Base-by-base conservation (phyloP, 1,140 invertebrate species). In the Muscidifurax raptorellus region DNA sequence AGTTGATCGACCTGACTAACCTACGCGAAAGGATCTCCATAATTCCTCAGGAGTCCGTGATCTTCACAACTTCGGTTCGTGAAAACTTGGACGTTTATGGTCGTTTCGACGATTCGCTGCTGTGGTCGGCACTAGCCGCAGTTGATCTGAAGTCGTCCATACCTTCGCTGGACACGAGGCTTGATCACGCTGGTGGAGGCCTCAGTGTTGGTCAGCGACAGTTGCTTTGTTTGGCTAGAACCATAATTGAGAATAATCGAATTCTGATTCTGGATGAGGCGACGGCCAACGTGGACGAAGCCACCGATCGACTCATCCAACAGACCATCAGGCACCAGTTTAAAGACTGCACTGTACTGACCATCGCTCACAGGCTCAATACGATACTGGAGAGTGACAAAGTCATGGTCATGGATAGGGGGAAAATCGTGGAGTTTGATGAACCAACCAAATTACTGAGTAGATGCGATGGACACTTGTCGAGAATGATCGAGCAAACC, bases 261-360 rank as follows among this genome's bases (percentile, higher is more conserved):
- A 94, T 97, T 86, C 89, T 97, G 2, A 94, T 97, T 83, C 89
- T 97, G 76, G 96, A 97, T 88, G 96, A 97, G 91, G 96, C 96
- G 0, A 97, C 96, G 0, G 96, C 96, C 2, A 95, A 96, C 80
- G 95, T 97, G 1, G 96, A 97, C 90, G 91, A 93, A 0, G 90
- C 95, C 93, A 94, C 93, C 0, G 93, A 94, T 82, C 87, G 89
- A 27, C 87, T 94, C 2, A 94, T 94, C 83, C 93, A 94, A 82
- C 87, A 86, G 27, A 94, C 93, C 0, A 94, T 94, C 75, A 88
- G 93, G 40, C 90, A 87, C 0, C 94, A 93, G 85, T 94, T 94
- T 82, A 86, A 87, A 3, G 74, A 87, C 0, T 94, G 93, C 44
- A 96, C 95, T 0, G 94, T 96, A 52, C 90, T 96, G 15, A 95